Conservation (phyloP, 35 echinoderm and acorn worm genomes). For the Hemicentrotus pulcherrimus region DNA sequence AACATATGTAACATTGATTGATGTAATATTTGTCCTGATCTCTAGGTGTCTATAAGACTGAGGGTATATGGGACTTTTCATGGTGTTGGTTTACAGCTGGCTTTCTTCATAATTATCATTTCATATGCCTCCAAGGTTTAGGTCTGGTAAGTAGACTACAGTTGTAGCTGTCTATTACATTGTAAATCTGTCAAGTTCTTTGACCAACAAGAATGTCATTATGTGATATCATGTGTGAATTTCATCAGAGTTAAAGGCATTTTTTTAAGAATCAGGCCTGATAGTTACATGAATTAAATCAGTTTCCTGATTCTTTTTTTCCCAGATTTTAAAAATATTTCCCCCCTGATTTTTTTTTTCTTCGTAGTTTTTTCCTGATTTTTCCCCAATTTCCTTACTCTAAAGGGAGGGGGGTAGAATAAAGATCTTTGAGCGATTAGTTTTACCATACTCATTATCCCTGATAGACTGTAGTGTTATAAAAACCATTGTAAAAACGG, state of each 20-base stretch:
- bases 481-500: not conserved
- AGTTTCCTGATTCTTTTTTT: not conserved
- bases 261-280: not conserved
- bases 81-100: slow-evolving; percentile 85
- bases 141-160: slow-evolving; percentile 72
- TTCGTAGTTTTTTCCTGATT: too few relatives aligned
- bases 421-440: not conserved
- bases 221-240: not conserved
- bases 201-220: not conserved
- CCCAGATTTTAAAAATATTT: not conserved
- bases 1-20: not conserved
- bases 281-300: not conserved
- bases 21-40: slow-evolving; percentile 24
- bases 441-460: too few relatives aligned
- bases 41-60: slow-evolving; percentile 86
- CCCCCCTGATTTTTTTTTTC: too few relatives aligned
- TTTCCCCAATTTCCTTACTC: too few relatives aligned
- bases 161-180: not conserved
- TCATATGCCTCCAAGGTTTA: slow-evolving; percentile 79
- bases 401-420: not conserved
- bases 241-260: not conserved
- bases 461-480: too few relatives aligned
- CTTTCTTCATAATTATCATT: slow-evolving; percentile 84
- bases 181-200: not conserved
- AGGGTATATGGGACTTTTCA: slow-evolving; percentile 76